phyloP scores from a whole-genome alignment of 2,888 invertebrate genomes.

The Orthosia cruda region DNA sequence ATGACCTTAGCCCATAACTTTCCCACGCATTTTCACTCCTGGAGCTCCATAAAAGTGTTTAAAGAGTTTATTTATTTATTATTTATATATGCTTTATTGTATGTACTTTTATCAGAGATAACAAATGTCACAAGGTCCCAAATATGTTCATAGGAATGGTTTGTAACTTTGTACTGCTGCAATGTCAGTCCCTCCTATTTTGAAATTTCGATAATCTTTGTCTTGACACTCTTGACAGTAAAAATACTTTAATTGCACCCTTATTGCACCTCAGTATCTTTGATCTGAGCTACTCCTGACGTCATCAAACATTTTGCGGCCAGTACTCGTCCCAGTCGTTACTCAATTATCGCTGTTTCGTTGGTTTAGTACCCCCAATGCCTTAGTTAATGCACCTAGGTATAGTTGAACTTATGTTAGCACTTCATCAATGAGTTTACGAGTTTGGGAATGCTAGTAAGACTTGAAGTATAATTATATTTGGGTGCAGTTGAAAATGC shows the following conservation, averaged over 20 bases:
- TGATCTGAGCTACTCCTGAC: neutral
- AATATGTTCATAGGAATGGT: no score
- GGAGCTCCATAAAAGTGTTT: no score
- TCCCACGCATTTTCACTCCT: no score
- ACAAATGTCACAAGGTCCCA: no score
- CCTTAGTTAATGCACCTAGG: constrained; percentile 10
- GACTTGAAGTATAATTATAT: constrained; percentile 40
- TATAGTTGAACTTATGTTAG: constrained; percentile 35
- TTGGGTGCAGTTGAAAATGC: constrained; percentile 31
- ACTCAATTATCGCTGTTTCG: constrained; percentile 15
- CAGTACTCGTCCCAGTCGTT: neutral
- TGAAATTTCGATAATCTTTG: no score
- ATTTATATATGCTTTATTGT: no score
- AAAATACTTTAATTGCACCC: neutral
- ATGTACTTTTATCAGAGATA: no score
- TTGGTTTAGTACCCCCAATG: constrained; percentile 22
- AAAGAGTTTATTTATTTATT: no score
- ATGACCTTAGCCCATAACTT: no score
- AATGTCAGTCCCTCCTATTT: no score
- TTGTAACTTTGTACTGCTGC: no score
- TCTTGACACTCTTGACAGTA: no score
- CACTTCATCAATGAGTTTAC: constrained; percentile 48
- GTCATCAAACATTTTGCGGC: neutral
- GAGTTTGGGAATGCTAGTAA: constrained; percentile 18
- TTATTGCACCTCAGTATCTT: neutral